Conservation (phyloP, 2,888 invertebrate genomes). For the Rhagonycha lutea region DNA sequence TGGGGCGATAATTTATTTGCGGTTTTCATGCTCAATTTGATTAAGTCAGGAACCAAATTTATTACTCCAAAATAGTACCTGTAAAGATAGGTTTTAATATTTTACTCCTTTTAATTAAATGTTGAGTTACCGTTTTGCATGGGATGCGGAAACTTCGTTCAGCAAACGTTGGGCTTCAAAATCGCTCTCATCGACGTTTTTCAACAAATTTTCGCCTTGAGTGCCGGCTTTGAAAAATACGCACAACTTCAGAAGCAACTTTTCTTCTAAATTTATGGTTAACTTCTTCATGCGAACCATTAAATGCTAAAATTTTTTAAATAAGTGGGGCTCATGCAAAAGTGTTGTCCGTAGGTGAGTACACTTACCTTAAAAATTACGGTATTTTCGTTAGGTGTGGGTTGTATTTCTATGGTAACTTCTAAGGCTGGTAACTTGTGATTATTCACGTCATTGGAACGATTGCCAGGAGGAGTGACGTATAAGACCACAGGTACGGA, state of each 20-base stretch:
- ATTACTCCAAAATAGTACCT: slow-evolving; percentile 53
- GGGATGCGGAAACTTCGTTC: slow-evolving; percentile 77
- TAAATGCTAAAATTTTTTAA: slow-evolving; percentile 63
- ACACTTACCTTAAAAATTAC: slow-evolving; percentile 76
- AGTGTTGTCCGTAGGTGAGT: not conserved
- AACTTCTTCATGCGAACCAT: slow-evolving; percentile 81
- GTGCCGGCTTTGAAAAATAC: slow-evolving; percentile 63
- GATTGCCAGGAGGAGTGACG: slow-evolving; percentile 61
- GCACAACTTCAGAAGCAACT: slow-evolving; percentile 73
- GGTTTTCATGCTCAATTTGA: slow-evolving; percentile 88
- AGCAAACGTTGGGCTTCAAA: slow-evolving; percentile 80
- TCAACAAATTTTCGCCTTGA: slow-evolving; percentile 60
- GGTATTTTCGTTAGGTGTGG: slow-evolving; percentile 71
- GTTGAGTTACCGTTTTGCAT: slow-evolving; percentile 71
- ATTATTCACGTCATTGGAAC: slow-evolving; percentile 56
- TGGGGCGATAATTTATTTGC: slow-evolving; percentile 79
- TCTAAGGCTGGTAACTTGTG: slow-evolving; percentile 74
- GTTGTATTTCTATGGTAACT: slow-evolving; percentile 76
- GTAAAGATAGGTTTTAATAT: not conserved
- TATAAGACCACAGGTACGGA: slow-evolving; percentile 84
- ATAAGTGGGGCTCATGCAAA: not conserved
- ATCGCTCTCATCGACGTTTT: slow-evolving; percentile 71
- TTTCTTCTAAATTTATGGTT: slow-evolving; percentile 87
- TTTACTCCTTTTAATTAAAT: not conserved
- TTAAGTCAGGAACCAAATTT: slow-evolving; percentile 59